Conservation (phyloP, 1,140 invertebrate genomes). For the Daktulosphaira vitifoliae region DNA sequence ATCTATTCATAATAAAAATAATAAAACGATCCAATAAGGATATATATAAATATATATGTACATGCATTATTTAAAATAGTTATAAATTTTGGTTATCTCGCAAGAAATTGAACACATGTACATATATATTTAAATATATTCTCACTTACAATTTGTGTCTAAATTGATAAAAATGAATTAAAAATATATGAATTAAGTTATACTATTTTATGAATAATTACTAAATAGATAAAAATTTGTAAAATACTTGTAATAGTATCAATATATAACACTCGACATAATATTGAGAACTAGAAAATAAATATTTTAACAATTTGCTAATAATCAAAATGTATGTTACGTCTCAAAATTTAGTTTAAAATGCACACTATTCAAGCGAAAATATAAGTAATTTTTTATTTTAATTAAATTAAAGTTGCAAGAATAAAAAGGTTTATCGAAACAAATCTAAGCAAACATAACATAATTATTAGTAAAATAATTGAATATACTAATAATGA, state of each 20-base stretch:
- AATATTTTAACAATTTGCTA: constrained; percentile 6
- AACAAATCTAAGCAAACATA: constrained; percentile 4
- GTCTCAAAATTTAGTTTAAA: constrained; percentile 20
- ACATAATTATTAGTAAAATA: constrained; percentile 18
- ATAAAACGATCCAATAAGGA: too few relatives aligned
- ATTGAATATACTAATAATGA: not conserved
- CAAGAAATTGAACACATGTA: constrained; percentile 6
- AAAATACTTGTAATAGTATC: constrained; percentile 15
- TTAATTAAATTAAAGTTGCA: constrained; percentile 14
- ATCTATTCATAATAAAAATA: not conserved
- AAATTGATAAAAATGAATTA: constrained; percentile 23
- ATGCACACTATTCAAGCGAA: constrained; percentile 12
- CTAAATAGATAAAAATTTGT: constrained; percentile 27
- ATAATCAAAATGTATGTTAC: constrained; percentile 4
- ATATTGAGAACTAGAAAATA: constrained; percentile 25
- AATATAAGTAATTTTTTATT: constrained; percentile 11
- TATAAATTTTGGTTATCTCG: not conserved
- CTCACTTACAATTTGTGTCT: constrained; percentile 20
- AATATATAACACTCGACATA: constrained; percentile 11
- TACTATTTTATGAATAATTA: constrained; percentile 3
- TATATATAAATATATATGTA: too few relatives aligned
- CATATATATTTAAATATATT: not conserved
- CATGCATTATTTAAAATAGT: not conserved
- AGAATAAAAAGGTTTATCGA: constrained; percentile 10
- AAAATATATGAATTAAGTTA: constrained; percentile 27